Conservation (phyloP, 30 jellyfish, hydroid and myxozoan genomes). For the Pelagia noctiluca region DNA sequence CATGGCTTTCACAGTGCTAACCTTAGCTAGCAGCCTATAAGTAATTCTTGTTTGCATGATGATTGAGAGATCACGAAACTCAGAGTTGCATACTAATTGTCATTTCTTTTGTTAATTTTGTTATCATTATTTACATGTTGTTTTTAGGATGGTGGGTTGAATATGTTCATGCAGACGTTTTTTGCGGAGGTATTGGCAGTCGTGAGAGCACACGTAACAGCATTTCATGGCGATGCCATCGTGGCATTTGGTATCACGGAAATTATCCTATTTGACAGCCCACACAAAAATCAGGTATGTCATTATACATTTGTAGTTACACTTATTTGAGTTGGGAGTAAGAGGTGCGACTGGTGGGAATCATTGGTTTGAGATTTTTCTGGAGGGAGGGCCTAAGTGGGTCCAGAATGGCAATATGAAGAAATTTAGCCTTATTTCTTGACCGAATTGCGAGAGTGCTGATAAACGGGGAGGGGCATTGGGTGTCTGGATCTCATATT, state of each 20-base stretch:
- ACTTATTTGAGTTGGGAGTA: neutral
- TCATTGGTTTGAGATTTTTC: neutral
- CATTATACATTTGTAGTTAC: neutral
- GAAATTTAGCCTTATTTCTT: too few species aligned
- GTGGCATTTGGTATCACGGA: constrained; percentile 78
- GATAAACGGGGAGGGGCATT: too few species aligned
- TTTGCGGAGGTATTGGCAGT: constrained; percentile 85
- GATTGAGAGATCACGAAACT: too few species aligned
- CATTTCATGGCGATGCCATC: constrained; percentile 89
- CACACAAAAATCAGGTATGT: constrained; percentile 95
- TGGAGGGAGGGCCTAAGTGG: too few species aligned
- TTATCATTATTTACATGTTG: neutral
- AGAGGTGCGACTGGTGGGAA: neutral
- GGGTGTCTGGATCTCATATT: too few species aligned
- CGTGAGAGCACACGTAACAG: constrained; percentile 81
- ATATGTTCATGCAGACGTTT: constrained; percentile 86
- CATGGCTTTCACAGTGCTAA: too few species aligned
- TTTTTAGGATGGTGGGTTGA: constrained; percentile 91
- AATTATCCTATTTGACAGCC: constrained; percentile 75
- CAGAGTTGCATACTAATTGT: too few species aligned
- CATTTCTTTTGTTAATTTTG: too few species aligned
- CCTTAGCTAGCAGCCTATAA: too few species aligned
- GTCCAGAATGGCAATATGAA: too few species aligned
- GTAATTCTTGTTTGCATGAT: too few species aligned
- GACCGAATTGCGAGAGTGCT: too few species aligned